Percentiles rank a stretch among this genome's conserved stretches.
phyloP scores from a whole-genome alignment of 2,888 invertebrate species.

The Drosophila kokeensis region DNA sequence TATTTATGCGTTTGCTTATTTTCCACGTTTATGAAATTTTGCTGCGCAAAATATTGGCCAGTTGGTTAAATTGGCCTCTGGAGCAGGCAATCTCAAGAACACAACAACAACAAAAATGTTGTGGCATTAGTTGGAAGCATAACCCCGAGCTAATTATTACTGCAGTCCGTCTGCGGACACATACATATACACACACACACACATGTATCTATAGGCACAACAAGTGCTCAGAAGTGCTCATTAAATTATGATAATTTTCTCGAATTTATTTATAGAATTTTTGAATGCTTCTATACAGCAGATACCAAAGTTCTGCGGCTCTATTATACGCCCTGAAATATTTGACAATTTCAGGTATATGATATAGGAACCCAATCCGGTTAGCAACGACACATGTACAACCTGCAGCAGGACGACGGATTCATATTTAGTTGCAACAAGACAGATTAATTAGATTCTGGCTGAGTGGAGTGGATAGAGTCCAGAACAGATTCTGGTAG shows the following conservation, averaged over 20 bases:
- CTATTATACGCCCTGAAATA: background rate
- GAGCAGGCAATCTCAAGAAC: slow-evolving; percentile 17
- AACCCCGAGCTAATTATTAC: slow-evolving; percentile 33
- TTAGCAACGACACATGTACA: background rate
- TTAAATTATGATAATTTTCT: slow-evolving; percentile 13
- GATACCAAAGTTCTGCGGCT: background rate
- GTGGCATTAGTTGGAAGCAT: background rate
- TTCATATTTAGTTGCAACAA: background rate
- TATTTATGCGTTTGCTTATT: slow-evolving; percentile 33
- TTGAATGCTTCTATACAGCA: background rate
- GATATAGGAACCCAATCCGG: background rate
- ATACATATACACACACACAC: background rate
- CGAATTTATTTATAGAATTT: background rate
- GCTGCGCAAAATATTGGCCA: slow-evolving; percentile 61
- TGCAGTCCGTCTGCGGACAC: slow-evolving; percentile 34
- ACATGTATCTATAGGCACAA: slow-evolving; percentile 1
- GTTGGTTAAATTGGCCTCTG: slow-evolving; percentile 59
- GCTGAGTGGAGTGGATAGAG: background rate
- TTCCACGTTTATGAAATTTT: slow-evolving; percentile 54
- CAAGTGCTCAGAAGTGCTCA: slow-evolving; percentile 21
- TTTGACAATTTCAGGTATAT: background rate
- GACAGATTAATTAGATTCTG: background rate
- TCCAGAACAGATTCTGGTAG: background rate
- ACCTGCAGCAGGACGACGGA: background rate
- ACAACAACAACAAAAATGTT: background rate